Conservation (phyloP, 2,797 vertebrate species). For the Odontamblyopus rebecca region DNA sequence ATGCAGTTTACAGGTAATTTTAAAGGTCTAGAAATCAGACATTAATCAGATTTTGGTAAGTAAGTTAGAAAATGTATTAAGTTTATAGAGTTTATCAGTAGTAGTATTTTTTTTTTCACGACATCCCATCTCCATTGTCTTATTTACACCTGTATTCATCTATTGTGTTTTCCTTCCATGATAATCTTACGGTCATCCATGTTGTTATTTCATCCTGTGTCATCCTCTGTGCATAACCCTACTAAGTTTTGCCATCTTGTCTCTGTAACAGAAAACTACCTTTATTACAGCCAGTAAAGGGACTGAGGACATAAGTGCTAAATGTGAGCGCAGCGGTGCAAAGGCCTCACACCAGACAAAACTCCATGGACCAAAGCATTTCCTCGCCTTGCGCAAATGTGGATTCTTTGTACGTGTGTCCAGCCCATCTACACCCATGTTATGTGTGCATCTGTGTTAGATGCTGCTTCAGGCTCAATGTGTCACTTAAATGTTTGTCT, state of each 20-base stretch:
- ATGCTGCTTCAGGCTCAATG: constrained; percentile 23
- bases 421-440: constrained; percentile 16
- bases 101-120: neutral
- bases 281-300: constrained; percentile 73
- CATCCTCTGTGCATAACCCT: constrained; percentile 33
- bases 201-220: constrained; percentile 36
- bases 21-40: no score
- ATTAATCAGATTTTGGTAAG: no score
- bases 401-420: constrained; percentile 64
- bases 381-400: constrained; percentile 67
- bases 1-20: no score
- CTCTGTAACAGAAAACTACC: constrained; percentile 74
- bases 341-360: constrained; percentile 64
- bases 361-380: constrained; percentile 73
- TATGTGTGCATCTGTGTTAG: constrained; percentile 14
- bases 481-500: neutral
- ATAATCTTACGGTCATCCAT: constrained; percentile 6
- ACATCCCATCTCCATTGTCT: no score
- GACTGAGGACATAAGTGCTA: constrained; percentile 60
- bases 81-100: no score
- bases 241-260: constrained; percentile 66
- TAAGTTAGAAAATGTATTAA: no score
- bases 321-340: constrained; percentile 59
- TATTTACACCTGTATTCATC: no score
- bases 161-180: constrained; percentile 3